These are phyloP conservation scores for Trachelus iudaicus DNA, from an alignment of 2,888 invertebrate genomes.

Conservation along the genomic window DNA sequence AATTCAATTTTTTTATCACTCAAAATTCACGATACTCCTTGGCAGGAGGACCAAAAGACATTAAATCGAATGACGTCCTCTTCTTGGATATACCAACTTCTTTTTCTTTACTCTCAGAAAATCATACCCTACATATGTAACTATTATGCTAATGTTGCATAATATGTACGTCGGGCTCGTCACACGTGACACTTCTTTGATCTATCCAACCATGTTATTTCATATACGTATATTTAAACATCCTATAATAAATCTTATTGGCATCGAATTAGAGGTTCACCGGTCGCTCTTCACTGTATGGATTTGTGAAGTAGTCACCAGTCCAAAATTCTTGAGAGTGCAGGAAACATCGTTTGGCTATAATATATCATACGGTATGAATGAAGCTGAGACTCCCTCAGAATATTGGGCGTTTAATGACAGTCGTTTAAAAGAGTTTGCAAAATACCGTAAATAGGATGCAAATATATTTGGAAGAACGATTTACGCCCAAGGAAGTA, in stretches of 20 bases:
- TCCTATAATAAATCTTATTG: background rate
- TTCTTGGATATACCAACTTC: background rate
- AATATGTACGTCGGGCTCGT: background rate
- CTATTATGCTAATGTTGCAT: background rate
- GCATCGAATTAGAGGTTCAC: background rate
- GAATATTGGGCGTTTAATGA: no score
- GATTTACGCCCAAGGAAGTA: background rate
- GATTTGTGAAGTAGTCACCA: background rate
- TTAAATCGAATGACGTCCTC: background rate
- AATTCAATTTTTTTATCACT: background rate
- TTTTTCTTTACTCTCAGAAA: background rate
- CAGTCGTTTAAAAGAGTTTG: background rate
- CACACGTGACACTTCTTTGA: background rate
- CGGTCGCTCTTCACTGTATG: background rate
- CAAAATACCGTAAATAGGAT: background rate
- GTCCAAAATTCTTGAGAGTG: background rate
- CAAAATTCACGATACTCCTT: background rate
- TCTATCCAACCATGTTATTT: background rate
- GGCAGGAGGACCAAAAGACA: background rate
- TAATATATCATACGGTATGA: background rate
- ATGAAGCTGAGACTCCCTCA: background rate
- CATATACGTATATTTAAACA: background rate
- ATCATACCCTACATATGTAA: background rate
- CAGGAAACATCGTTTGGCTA: background rate
- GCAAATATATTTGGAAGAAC: background rate